Conservation (phyloP, 2,113 vertebrate species). For the Pedionomus torquatus region DNA sequence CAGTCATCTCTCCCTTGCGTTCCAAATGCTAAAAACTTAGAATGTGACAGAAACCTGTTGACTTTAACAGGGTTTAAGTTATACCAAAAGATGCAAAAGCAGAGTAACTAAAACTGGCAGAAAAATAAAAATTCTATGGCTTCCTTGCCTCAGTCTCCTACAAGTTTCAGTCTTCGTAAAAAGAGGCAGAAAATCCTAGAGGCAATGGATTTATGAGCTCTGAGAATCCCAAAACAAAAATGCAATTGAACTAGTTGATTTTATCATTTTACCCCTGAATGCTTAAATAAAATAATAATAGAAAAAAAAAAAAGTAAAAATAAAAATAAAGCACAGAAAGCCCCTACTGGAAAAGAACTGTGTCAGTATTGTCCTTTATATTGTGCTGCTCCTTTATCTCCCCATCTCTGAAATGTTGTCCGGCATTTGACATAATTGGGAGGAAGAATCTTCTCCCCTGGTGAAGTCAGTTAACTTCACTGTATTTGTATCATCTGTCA, state of each 20-base stretch:
- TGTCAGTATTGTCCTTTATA: not conserved
- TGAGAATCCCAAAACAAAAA: not conserved
- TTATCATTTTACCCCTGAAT: not conserved
- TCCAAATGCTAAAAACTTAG: constrained; percentile 2
- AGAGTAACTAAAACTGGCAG: not conserved
- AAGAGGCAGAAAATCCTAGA: not conserved
- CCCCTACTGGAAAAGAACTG: not conserved
- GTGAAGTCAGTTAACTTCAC: constrained; percentile 27
- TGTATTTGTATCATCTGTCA: not conserved
- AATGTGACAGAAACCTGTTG: not conserved
- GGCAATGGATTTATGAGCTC: not conserved
- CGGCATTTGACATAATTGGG: not conserved
- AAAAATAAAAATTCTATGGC: not conserved
- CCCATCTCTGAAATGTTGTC: not conserved
- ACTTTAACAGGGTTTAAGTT: not conserved
- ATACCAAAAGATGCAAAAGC: not conserved
- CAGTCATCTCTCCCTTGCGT: not conserved
- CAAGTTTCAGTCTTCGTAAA: not conserved
- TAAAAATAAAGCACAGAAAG: not conserved
- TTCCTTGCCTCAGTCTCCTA: not conserved
- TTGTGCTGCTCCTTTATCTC: not conserved
- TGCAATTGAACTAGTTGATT: not conserved
- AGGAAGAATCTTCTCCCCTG: constrained; percentile 55
- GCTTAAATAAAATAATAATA: not conserved
- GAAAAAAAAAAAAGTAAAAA: not conserved